phyloP scores from a whole-genome alignment of 1,140 invertebrate species.

The Hirudo medicinalis region DNA sequence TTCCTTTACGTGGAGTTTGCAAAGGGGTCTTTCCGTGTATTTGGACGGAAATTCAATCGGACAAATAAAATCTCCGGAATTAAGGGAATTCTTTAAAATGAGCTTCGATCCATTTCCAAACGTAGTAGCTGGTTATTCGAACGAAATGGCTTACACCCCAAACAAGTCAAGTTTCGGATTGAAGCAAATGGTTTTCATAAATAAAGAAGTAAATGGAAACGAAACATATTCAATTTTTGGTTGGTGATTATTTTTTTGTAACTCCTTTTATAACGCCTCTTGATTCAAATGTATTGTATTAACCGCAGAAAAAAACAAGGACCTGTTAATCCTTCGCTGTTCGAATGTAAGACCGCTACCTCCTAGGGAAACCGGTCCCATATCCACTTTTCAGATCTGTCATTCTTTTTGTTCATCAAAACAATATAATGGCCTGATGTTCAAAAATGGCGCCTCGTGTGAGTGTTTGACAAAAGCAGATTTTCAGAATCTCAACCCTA shows the following conservation, averaged over 20 bases:
- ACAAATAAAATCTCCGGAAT: neutral
- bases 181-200: neutral
- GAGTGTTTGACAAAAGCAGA: conserved; percentile 14
- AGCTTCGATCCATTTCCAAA: conserved; percentile 18
- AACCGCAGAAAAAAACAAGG: neutral
- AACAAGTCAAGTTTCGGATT: neutral
- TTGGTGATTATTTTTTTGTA: conserved; percentile 3
- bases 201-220: conserved; percentile 1
- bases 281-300: neutral
- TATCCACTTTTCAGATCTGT: neutral
- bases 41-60: conserved; percentile 2
- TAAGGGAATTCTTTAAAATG: neutral
- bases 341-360: neutral
- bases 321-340: neutral
- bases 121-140: conserved; percentile 14
- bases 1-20: conserved; percentile 25
- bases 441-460: neutral
- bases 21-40: conserved; percentile 25
- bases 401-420: neutral
- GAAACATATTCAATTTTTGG: neutral
- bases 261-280: neutral
- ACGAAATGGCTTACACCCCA: neutral
- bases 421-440: neutral
- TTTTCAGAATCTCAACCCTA: conserved; percentile 15
- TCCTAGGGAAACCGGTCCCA: neutral